Base-by-base conservation (phyloP, 1,140 invertebrate species). In the Laupala kohalensis region DNA sequence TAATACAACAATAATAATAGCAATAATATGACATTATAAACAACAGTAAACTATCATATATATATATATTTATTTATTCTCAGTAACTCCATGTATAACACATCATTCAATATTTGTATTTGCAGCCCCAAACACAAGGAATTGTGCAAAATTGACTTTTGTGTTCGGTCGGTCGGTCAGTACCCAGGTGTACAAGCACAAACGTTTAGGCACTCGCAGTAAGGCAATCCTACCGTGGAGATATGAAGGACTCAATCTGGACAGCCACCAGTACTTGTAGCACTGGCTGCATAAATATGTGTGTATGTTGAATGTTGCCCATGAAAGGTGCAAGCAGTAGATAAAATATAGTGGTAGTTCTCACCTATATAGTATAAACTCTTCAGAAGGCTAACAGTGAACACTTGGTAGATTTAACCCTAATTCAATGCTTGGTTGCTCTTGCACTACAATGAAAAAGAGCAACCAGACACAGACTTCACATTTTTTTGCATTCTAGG, bases 211-310 rank as follows among this genome's bases (percentile, higher is more conserved):
- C 71, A 72, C 71, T 72, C 71, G 67, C 63, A 72, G 71, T 72
- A 72, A 72, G 71, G 71, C 71, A 67, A 62, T 72, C 71, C 71
- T 72, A 72, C 23, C 67, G 71, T 72, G 71, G 71, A 72, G 71
- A 72, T 72, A 72, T 68, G 71, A 72, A 72, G 71, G 71, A 72
- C 71, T 67, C 29, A 25, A 26, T 63, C 25, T 70, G 69, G n/a
- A 70, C 37, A 68, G 27, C 25, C 62, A 67, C 67, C 25, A 37
- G 27, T 37, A 71, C 25, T 64, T 66, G 37, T 67, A 24, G 12
- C 25, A 62, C 29, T 25, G 29, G 69, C 25, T 70, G 25, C 25
- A 25, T 27, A 24, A 26, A 24, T 37, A 70, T 62, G 69, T 24
- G 25, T 70, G 69, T 64, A 25, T 29, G 24, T 53, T 53, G 53